Conservation (phyloP, 92 coral and sea anemone genomes). For the Micromussa lordhowensis region DNA sequence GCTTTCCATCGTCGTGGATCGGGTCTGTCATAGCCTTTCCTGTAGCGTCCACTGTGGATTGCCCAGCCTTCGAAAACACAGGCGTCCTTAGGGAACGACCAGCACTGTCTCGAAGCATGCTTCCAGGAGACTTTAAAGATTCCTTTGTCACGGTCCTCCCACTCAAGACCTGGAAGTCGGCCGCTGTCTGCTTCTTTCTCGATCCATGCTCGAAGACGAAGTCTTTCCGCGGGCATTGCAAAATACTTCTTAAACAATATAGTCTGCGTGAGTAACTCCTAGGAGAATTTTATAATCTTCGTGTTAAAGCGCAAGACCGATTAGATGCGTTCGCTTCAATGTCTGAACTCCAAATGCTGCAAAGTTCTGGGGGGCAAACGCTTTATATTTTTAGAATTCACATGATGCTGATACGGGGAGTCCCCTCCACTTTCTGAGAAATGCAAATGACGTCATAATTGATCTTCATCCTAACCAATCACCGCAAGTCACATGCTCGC, state of each 20-base stretch:
- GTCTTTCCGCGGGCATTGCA: conserved; percentile 91
- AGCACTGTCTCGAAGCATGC: conserved; percentile 98
- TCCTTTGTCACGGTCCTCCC: conserved; percentile 82
- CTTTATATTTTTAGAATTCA: neutral
- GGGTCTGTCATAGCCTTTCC: conserved; percentile 77
- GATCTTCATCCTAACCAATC: neutral
- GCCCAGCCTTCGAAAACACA: conserved; percentile 95
- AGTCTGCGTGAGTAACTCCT: neutral
- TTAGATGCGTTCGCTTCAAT: neutral
- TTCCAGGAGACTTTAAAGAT: conserved; percentile 96
- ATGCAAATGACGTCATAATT: neutral
- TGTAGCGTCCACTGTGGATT: conserved; percentile 87
- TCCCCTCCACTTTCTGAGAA: neutral
- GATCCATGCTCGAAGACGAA: conserved; percentile 97
- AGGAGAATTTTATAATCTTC: neutral
- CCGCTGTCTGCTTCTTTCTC: conserved; percentile 74
- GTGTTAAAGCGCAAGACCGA: neutral
- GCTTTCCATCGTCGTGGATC: conserved; percentile 99
- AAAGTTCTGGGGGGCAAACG: neutral
- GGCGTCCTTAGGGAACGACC: conserved; percentile 84
- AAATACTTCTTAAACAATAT: neutral
- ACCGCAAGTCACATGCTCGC: neutral
- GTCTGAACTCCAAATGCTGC: neutral
- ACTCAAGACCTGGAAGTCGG: conserved; percentile 80
- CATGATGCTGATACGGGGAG: neutral